Percentiles rank a stretch among this genome's conserved stretches.
Evolutionary conservation across 53 echinoderm and acorn worm species (phyloP).

Genomic region (Luidia sarsii): DNA sequence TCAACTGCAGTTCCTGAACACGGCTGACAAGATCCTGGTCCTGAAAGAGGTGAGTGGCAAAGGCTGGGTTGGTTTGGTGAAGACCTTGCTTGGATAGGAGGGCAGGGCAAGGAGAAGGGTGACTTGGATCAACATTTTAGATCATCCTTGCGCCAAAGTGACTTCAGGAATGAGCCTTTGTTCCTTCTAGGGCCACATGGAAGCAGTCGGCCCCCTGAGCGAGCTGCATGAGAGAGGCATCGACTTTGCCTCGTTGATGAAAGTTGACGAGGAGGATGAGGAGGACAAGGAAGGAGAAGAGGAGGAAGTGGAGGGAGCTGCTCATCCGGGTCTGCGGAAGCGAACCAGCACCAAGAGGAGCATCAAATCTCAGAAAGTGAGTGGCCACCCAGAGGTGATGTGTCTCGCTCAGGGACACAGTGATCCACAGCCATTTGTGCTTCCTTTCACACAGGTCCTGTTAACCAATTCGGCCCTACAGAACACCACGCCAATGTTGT

Average conservation of each 20-base stretch:
- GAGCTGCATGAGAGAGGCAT: conserved; percentile 76
- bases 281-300: conserved; percentile 62
- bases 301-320: not conserved
- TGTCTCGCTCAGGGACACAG: too few relatives aligned
- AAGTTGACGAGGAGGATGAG: conserved; percentile 56
- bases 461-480: too few relatives aligned
- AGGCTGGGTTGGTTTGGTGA: not conserved
- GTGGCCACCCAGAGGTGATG: not conserved
- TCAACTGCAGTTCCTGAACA: conserved; percentile 86
- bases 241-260: conserved; percentile 87
- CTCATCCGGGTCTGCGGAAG: conserved; percentile 34
- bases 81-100: not conserved
- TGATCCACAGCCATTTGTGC: too few relatives aligned
- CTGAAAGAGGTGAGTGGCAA: conserved; percentile 81
- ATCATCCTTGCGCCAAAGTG: too few relatives aligned
- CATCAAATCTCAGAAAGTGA: conserved; percentile 33
- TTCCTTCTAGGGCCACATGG: conserved; percentile 95
- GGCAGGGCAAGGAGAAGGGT: too few relatives aligned
- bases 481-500: too few relatives aligned
- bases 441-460: too few relatives aligned
- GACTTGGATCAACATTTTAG: too few relatives aligned
- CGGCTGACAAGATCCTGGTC: conserved; percentile 84
- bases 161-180: too few relatives aligned
- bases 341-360: conserved; percentile 29
- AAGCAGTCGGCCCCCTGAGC: conserved; percentile 76